These are phyloP conservation scores for Nowickia ferox DNA, from an alignment of 2,888 invertebrate genomes.

Conservation along the genomic window DNA sequence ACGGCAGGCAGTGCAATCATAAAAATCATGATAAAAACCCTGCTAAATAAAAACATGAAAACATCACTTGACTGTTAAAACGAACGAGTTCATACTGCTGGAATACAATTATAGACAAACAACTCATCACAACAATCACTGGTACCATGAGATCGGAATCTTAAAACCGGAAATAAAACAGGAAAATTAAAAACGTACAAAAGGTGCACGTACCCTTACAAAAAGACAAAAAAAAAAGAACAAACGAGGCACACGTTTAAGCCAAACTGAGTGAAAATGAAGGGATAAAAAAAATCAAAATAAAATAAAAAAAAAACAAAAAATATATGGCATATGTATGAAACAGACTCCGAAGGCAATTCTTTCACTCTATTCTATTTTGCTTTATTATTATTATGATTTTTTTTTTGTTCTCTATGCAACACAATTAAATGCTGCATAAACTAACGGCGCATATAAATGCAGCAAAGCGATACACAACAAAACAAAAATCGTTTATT, in stretches of 20 bases:
- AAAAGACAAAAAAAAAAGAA: slow-evolving; percentile 36
- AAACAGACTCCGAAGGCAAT: slow-evolving; percentile 69
- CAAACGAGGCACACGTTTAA: slow-evolving; percentile 7
- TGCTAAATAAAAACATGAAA: slow-evolving; percentile 3
- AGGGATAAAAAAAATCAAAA: slow-evolving; percentile 72
- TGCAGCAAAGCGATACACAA: slow-evolving; percentile 63
- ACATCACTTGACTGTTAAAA: slow-evolving; percentile 38
- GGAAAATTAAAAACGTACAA: slow-evolving; percentile 83
- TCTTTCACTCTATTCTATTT: slow-evolving; percentile 53
- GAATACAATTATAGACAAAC: slow-evolving; percentile 65
- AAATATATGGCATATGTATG: slow-evolving; percentile 60
- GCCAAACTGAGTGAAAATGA: slow-evolving; percentile 49
- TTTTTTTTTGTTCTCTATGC: slow-evolving; percentile 30
- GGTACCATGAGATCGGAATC: slow-evolving; percentile 81
- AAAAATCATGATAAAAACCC: neutral
- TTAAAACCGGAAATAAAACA: slow-evolving; percentile 83
- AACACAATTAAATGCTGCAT: slow-evolving; percentile 56
- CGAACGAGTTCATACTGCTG: slow-evolving; percentile 9
- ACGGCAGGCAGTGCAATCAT: slow-evolving; percentile 3
- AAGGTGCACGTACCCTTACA: slow-evolving; percentile 78
- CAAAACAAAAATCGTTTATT: slow-evolving; percentile 47
- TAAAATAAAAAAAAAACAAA: slow-evolving; percentile 52
- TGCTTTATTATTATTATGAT: neutral
- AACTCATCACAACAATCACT: slow-evolving; percentile 79
- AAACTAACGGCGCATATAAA: slow-evolving; percentile 67